Conservation (phyloP, 2,888 invertebrate genomes). For the Hemaris fuciformis region DNA sequence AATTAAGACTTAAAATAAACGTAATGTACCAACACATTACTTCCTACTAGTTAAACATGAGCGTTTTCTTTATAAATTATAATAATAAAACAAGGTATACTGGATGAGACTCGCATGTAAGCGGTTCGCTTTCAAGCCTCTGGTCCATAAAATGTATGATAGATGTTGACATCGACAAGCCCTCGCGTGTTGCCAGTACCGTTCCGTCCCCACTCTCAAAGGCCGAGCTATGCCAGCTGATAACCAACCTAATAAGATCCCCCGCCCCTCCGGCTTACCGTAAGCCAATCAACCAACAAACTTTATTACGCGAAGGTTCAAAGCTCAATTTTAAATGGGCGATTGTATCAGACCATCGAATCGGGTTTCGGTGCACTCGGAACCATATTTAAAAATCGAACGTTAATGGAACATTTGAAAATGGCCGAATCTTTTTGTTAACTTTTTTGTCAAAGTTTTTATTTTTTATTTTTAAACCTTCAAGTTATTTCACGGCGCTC, state of each 20-base stretch:
- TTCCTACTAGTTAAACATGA: conserved; percentile 4
- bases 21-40: not conserved
- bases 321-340: conserved; percentile 53
- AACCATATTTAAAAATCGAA: conserved; percentile 74
- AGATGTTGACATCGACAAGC: conserved; percentile 69
- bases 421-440: conserved; percentile 54
- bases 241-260: conserved; percentile 51
- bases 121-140: conserved; percentile 67
- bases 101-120: conserved; percentile 64
- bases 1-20: conserved; percentile 9
- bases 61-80: conserved; percentile 22
- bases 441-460: conserved; percentile 21
- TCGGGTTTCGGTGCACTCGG: conserved; percentile 73
- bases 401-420: conserved; percentile 60
- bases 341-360: conserved; percentile 55
- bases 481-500: conserved; percentile 36
- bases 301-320: conserved; percentile 36
- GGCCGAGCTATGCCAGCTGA: conserved; percentile 53
- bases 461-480: conserved; percentile 24
- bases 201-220: conserved; percentile 71
- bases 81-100: conserved; percentile 41
- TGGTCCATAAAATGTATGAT: conserved; percentile 76
- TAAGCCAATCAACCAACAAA: conserved; percentile 29
- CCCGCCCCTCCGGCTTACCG: conserved; percentile 38
- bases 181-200: conserved; percentile 70